Base-by-base conservation (phyloP, 2,113 vertebrate genomes). In the Galbula dea region DNA sequence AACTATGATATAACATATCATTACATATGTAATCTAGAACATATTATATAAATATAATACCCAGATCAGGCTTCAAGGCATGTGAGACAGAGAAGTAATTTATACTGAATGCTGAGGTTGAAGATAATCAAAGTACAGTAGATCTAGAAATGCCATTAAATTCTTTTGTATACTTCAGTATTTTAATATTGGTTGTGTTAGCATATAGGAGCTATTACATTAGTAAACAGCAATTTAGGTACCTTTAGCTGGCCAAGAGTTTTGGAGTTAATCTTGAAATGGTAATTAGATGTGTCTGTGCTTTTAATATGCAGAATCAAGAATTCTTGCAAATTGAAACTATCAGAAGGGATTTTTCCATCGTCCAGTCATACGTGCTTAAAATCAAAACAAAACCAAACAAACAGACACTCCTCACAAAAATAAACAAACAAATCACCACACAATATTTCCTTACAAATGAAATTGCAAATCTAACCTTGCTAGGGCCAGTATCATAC, bases 201-300 rank as follows among this genome's bases (percentile, higher is more conserved):
- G 6, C 15, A 34, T 71, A 37, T 2, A 3, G 7, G 3, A 0
- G 3, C 32, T 27, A 36, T 59, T 57, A 39, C 34, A 3, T 48
- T 65, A 81, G 46, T 29, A 72, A 93, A 55, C 2, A 17, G 1
- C 13, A 57, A 46, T 43, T 80, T 61, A 57, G 17, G 16, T 79
- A 61, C 8, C 8, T 80, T 83, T 7, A 36, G 3, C 0, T 30
- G 11, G 54, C 4, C 19, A 67, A 54, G 1, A 61, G 21, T 59
- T 83, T 83, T 52, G 41, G 30, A 52, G 7, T 26, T 52, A 62
- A 78, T 66, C 7, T 11, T 82, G 61, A 57, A 3, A 4, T 46
- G 20, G 1, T 62, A 21, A 39, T 57, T 32, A 48, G 5, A 39
- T 65, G 5, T 4, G 12, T 34, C n/a, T 57, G 4, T 46, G n/a